Base-by-base conservation (phyloP, 1,140 invertebrate species). In the Aricia agestis region DNA sequence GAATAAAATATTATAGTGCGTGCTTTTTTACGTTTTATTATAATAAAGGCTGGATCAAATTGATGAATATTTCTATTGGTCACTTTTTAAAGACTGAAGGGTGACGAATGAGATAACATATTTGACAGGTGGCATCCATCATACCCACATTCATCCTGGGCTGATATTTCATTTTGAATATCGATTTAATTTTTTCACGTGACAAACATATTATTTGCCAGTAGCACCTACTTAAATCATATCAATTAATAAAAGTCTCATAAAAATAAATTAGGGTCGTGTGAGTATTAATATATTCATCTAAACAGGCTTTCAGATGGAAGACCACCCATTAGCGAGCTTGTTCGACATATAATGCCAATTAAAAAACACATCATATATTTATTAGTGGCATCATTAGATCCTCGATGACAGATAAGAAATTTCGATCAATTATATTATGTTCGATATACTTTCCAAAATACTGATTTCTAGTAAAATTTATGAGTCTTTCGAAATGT, bases 311-410 rank as follows among this genome's bases (percentile, higher is more conserved):
- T 19, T 9, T 63, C 18, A 63, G 59, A 63, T 63, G 6, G 59
- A 63, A 63, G 59, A 63, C 59, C 59, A 63, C 59, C 59, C 59
- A 63, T 63, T 63, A 18, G 2, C 7, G 18, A 19, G 59, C 59
- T 25, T 63, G 59, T 63, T 18, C 45, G 19, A 63, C 19, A 63
- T 63, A 63, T 19, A 63, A 25, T 63, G 10, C 17, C 19, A 19
- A 63, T 63, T 63, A 19, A 63, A 63, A 63, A 19, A 63, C 59
- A 63, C 59, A 63, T 63, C 59, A 19, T 25, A 63, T 63, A 63
- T 63, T 11, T 63, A 63, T 19, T 63, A 63, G 18, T 19, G 10
- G 10, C 59, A 25, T 63, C 19, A 63, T 11, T 13, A 63, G 59
- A 63, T 63, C 7, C 6, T 17, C 18, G 18, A 63, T 25, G 17